Evolutionary conservation across 2,113 vertebrate genomes (phyloP), one percentile per base, ranked within the genome.

Genomic region (Vidua chalybeata): DNA sequence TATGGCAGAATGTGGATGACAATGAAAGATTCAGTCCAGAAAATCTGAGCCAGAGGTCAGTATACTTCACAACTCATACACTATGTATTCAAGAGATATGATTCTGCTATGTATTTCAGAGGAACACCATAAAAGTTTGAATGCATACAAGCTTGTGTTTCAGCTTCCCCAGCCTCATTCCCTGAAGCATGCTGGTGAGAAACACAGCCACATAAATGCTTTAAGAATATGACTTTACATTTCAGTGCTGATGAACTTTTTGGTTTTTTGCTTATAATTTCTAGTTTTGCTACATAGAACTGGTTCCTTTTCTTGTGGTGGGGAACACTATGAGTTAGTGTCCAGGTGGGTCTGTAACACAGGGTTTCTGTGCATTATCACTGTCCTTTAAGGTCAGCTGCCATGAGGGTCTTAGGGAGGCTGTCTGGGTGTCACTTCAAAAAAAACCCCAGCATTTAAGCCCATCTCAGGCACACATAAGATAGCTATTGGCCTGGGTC

Each of bases 301-400:
- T 35, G 11, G 3, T 15, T 67, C 30, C 19, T 61, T 58, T 74
- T 67, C 33, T 31, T 46, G 26, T 2, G 4, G 11, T 63, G 8
- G 4, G 20, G 7, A 35, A 14, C n/a, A n/a, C 11, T 21, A 16
- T 0, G 4, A 55, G 4, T 45, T 17, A 61, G 39, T 54, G 21
- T 43, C 13, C 23, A 48, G 30, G 13, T 59, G 39, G 22, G 24
- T 59, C n/a, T 72, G 19, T 64, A 56, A 72, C 7, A 16, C 4
- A 6, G 4, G 22, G 15, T 48, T 87, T 84, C 26, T 8, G 0
- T n/a, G n/a, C 5, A 43, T 23, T 11, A 0, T 35, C 43, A 12
- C 10, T 37, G 3, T 28, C 15, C 2, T 43, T 87, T 31, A 91
- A 15, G 14, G 18, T 56, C 39, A 84, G 17, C 23, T 51, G 23